Base-by-base conservation (phyloP, 1,140 invertebrate genomes). In the Aphidius ervi region DNA sequence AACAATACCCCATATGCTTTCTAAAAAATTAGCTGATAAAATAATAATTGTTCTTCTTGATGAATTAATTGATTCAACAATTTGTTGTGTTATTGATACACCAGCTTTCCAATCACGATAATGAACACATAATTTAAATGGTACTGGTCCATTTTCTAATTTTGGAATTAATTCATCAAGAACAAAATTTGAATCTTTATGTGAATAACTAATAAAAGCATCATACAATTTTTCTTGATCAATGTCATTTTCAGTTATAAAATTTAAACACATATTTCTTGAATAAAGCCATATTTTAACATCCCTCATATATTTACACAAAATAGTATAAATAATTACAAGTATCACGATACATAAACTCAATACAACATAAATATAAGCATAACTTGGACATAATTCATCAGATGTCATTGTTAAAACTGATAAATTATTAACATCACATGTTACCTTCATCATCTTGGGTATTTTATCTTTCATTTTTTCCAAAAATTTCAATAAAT, bases 191-290 rank as follows among this genome's bases (percentile, higher is more conserved):
- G 89, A 85, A 72, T 96, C 94, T 68, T 86, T 84, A 67, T 92
- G 87, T 1, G 92, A 91, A 70, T 89, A 95, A 62, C 92, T 93
- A 45, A 96, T 83, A 73, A 95, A 96, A 0, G 91, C 92, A 69
- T 97, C 93, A 72, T 88, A 94, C 6, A 82, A 71, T 70, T 92
- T 92, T 48, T 91, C 85, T 63, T 86, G 85, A 67, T 92, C 90
- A 3, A 90, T 66, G 63, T 91, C 88, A 46, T 88, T 82, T 68
- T 90, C 86, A 3, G 84, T 85, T 10, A 90, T 83, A 31, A 85
- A 82, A 78, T 85, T 86, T 31, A 90, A 71, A 60, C 84, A 86
- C 41, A 83, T 66, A 46, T 84, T 80, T 65, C 86, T 83, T 2
- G 86, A 82, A 67, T 86, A 89, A 3, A 92, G 71, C 85, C 87